Evolutionary conservation across 2,888 invertebrate genomes (phyloP), one percentile per base, ranked within the genome.

Genomic region (Ophion slaviceki): DNA sequence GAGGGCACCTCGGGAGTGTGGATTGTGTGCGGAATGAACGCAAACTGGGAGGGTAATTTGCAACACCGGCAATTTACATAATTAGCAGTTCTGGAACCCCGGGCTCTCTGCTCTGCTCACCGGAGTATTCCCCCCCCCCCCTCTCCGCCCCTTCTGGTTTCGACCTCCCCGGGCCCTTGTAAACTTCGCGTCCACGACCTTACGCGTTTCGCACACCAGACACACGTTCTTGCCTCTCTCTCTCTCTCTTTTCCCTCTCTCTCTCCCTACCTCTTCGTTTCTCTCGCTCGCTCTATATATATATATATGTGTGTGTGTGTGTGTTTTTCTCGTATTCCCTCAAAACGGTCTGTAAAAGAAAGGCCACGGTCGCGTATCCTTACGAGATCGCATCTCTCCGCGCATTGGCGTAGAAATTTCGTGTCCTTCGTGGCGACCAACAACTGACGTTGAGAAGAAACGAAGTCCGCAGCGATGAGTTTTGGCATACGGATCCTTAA

Each of bases 31-130:
- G 93, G 93, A 94, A 93, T 93, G 93, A 93, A 93, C 91, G 92
- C 94, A 93, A 94, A 94, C 94, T 93, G 93, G 91, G 92, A 92
- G 93, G 93, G 94, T 94, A 94, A 94, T 94, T 94, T 94, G 94
- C 94, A 94, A 93, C 93, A 93, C 93, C 92, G 92, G 92, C 93
- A 94, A 94, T 94, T 94, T 94, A 93, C 94, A 94, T 94, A 94
- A 94, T 94, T 94, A 94, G 93, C 93, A 93, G 94, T 93, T 93
- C 92, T 92, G 92, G 92, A 92, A 53, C 53, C 17, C 93, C 91
- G 89, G 91, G 89, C 53, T 17, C 17, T 47, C 14, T 14, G 91
- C 90, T 90, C 91, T 88, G 89, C 88, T 91, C 89, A 85, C 85
- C 67, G 47, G 64, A 67, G 61, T 82, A 64, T 45, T 59, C 53